Base-by-base conservation (phyloP, 2,797 vertebrate genomes). In the Danio albolineatus region DNA sequence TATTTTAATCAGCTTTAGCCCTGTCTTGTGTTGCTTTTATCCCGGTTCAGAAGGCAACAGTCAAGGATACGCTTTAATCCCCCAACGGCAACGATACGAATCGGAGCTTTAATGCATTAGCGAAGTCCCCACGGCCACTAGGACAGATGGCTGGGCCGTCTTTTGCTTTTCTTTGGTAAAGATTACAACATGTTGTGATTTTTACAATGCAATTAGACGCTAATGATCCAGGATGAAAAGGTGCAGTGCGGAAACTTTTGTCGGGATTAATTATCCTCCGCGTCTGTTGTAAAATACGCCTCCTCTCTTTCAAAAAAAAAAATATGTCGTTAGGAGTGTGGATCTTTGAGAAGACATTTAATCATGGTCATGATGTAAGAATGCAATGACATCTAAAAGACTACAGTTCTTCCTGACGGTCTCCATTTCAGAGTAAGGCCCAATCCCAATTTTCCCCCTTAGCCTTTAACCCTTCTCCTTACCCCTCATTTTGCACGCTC, bases 311-410 rank as follows among this genome's bases (percentile, higher is more conserved):
- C 1, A 28, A 3, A 28, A 28, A 28, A 28, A 44, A 36, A 72
- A 66, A 62, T 39, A 10, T 64, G 74, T 21, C 38, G 21, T 59
- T 51, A 51, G 56, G 41, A 19, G 28, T 12, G 28, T 4, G 28
- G 17, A 19, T 21, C 76, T 82, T 75, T 83, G 48, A 74, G 19
- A 44, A 46, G 61, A 62, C 7, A 76, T n/a, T 83, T 62, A 70
- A 51, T 73, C 16, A 0, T n/a, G 4, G 5, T 28, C 70, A 61
- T 44, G 49, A 49, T 72, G 10, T 7, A 43, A 62, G n/a, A 6
- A 46, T 0, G 41, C 48, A 65, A 48, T 66, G 57, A 71, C 38
- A 71, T 70, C 75, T 28, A 28, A 28, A 28, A 64, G 56, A 57
- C 17, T 46, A 21, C 70, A 21, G 66, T 54, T 48, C 28, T 36